Percentiles rank a stretch among this genome's conserved stretches.
Conservation (phyloP, 2,797 vertebrate species). For the Lutjanus campechanus region DNA sequence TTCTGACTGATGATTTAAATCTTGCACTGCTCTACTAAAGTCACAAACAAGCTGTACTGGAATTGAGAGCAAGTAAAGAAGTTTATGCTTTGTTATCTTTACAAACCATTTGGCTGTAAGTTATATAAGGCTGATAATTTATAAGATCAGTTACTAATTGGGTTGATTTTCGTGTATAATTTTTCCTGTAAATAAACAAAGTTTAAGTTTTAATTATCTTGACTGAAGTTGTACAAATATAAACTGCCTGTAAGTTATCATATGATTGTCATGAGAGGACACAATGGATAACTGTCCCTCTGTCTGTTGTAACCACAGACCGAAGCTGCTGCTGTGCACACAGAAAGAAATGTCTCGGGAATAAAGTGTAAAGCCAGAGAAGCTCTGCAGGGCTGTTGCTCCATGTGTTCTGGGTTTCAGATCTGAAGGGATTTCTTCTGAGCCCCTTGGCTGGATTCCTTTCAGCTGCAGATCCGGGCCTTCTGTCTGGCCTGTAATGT, state of each 20-base stretch:
- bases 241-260: neutral
- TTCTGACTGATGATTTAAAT: too few relatives aligned
- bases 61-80: neutral
- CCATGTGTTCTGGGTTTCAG: slow-evolving; percentile 23
- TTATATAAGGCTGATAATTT: too few relatives aligned
- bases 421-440: slow-evolving; percentile 29
- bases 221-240: neutral
- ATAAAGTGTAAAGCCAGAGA: neutral
- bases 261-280: too few relatives aligned
- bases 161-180: neutral
- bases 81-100: neutral
- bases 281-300: neutral
- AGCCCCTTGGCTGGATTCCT: slow-evolving; percentile 16
- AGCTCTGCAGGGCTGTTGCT: slow-evolving; percentile 6
- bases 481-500: slow-evolving; percentile 5
- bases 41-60: neutral
- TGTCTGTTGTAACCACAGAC: neutral
- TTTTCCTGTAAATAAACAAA: neutral
- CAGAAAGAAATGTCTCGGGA: neutral
- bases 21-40: too few relatives aligned
- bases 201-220: neutral
- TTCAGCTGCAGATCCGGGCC: slow-evolving; percentile 14
- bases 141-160: too few relatives aligned
- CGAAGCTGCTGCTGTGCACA: neutral
- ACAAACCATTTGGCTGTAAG: neutral